Percentiles rank a stretch among this genome's conserved stretches.
These are phyloP conservation scores for Scolopax rusticola DNA, from an alignment of 2,797 vertebrate genomes.

Conservation along the genomic window DNA sequence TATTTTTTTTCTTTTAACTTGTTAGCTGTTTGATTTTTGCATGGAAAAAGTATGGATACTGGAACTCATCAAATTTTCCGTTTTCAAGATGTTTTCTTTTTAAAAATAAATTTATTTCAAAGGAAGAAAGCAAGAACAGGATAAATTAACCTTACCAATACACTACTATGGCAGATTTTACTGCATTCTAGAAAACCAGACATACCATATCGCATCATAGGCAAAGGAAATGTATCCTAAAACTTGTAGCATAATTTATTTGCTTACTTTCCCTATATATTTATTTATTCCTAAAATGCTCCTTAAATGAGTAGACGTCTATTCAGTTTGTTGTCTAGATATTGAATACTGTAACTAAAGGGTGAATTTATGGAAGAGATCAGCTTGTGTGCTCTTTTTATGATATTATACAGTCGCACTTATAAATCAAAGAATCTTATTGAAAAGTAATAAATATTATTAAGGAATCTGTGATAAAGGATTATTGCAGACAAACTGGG, in stretches of 20 bases:
- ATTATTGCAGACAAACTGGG: not conserved
- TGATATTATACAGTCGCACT: not conserved
- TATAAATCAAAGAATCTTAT: not conserved
- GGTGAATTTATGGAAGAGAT: not conserved
- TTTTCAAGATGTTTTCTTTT: not conserved
- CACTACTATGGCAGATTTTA: not conserved
- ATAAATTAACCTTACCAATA: not conserved
- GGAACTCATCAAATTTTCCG: not conserved
- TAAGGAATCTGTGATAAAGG: not conserved
- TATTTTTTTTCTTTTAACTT: not conserved
- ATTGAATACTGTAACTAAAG: not conserved
- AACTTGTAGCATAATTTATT: not conserved
- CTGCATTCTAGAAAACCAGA: not conserved
- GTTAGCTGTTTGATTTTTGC: not conserved
- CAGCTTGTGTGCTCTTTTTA: slow-evolving; percentile 8
- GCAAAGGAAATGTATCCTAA: not conserved
- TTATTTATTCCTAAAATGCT: not conserved
- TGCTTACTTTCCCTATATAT: not conserved
- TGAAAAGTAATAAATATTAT: not conserved
- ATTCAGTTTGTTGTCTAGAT: not conserved
- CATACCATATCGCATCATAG: not conserved
- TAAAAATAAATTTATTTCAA: not conserved
- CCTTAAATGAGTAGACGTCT: not conserved
- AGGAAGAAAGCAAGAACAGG: not conserved
- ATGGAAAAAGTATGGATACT: not conserved